A percentile compares a stretch with the other conserved stretches of the same genome.
Conservation (phyloP, 1,140 invertebrate genomes). For the Trichoplusia ni region DNA sequence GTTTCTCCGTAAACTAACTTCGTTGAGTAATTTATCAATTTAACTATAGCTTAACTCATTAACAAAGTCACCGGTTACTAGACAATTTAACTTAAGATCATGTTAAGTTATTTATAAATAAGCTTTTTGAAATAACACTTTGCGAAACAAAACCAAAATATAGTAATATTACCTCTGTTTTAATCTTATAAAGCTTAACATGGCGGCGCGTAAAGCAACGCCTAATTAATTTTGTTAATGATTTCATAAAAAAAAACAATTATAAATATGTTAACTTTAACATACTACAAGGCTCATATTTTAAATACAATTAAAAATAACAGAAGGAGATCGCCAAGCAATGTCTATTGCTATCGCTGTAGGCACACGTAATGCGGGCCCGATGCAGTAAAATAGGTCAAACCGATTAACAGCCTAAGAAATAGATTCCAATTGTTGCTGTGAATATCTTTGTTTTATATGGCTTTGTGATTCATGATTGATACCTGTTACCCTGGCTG, state of each 20-base stretch:
- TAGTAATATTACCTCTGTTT: background rate
- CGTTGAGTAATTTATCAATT: conserved; percentile 20
- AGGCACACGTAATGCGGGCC: conserved; percentile 1
- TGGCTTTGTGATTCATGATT: too few species aligned
- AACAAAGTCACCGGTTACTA: background rate
- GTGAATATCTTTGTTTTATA: background rate
- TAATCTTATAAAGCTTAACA: too few species aligned
- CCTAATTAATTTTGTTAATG: too few species aligned
- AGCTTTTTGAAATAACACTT: background rate
- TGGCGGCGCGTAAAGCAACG: too few species aligned
- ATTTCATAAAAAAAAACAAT: too few species aligned
- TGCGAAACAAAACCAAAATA: background rate
- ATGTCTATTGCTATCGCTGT: conserved; percentile 7
- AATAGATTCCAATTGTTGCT: conserved; percentile 34
- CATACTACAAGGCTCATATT: too few species aligned
- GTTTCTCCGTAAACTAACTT: background rate
- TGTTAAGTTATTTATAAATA: conserved; percentile 1
- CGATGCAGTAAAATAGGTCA: conserved; percentile 26
- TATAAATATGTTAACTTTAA: too few species aligned
- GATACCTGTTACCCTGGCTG: too few species aligned
- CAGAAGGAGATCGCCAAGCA: background rate
- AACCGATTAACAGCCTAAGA: conserved; percentile 24
- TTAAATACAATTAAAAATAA: too few species aligned
- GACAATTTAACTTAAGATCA: conserved; percentile 10
- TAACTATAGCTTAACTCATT: background rate